Base-by-base conservation (phyloP, 2,113 vertebrate species). In the Alethe castanea region DNA sequence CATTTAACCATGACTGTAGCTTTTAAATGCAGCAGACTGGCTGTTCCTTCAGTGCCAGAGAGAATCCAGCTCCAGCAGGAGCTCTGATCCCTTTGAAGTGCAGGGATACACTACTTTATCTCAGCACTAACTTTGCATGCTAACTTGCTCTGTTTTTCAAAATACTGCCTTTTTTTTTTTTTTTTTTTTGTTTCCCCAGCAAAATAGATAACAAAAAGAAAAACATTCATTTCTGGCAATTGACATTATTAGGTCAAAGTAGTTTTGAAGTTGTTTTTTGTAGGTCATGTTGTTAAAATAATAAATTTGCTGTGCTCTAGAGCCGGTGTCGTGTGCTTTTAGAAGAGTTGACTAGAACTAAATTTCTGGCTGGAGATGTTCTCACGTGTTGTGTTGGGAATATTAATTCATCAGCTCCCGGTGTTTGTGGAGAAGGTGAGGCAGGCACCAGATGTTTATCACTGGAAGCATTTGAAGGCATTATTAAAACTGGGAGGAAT, bases 221-320 rank as follows among this genome's bases (percentile, higher is more conserved):
- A 90, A 95, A 70, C 76, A 72, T 91, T 92, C 44, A 45, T 95
- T 95, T 93, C 81, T 97, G 76, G 71, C 71, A 81, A 81, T 66
- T 95, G 95, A 93, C 82, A 3, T 91, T 95, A 95, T 95, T 88
- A 86, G 95, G 96, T 90, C 94, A 81, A 40, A 88, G 52, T 67
- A 50, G 35, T 94, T 95, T 93, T 92, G 79, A 91, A 86, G 19
- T 3, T 3, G 11, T 50, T 86, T 76, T 86, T 92, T n/a, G 59
- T 81, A 72, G 78, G 48, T 81, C 88, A 36, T 74, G 54, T 69
- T 92, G 74, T 78, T 93, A 56, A 90, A 96, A 88, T 82, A 90
- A 84, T 40, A 69, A 52, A 66, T 66, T 86, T 54, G n/a, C 73
- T 76, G 82, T 78, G 76, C 88, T 92, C 54, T 52, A 36, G 71